Conservation (phyloP, 1,140 invertebrate genomes). For the Drosophila carrolli region DNA sequence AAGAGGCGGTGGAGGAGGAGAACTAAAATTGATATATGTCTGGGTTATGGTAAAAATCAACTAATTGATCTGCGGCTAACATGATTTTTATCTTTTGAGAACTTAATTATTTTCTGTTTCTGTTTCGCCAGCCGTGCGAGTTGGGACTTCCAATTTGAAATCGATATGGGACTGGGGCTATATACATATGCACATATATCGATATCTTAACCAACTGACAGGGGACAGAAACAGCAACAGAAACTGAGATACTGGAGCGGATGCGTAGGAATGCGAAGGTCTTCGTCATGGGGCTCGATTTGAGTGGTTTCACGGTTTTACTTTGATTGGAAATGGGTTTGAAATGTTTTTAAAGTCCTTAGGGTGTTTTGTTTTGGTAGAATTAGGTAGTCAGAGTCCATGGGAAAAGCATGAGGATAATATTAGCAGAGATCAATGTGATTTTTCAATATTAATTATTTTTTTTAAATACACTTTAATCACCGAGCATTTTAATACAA, state of each 20-base stretch:
- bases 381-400: too few relatives aligned
- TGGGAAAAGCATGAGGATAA: too few relatives aligned
- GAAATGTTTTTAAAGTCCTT: neutral
- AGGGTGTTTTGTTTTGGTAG: neutral
- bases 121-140: constrained; percentile 50
- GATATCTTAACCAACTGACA: constrained; percentile 51
- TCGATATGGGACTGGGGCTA: constrained; percentile 54
- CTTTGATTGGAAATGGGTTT: constrained; percentile 19
- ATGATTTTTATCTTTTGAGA: constrained; percentile 83
- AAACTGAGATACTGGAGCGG: constrained; percentile 43
- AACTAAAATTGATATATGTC: constrained; percentile 77
- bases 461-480: too few relatives aligned
- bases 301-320: constrained; percentile 7
- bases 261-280: constrained; percentile 67
- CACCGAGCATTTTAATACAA: too few relatives aligned
- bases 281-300: constrained; percentile 26
- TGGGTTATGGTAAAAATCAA: constrained; percentile 73
- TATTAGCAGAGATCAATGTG: too few relatives aligned
- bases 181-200: constrained; percentile 26
- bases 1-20: constrained; percentile 13
- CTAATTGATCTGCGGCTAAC: constrained; percentile 82
- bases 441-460: too few relatives aligned
- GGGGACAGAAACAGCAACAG: constrained; percentile 36
- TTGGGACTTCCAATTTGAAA: constrained; percentile 64
- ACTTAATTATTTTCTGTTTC: constrained; percentile 81